Evolutionary conservation across 2,113 vertebrate genomes (phyloP).

Genomic region (Laterallus jamaicensis): DNA sequence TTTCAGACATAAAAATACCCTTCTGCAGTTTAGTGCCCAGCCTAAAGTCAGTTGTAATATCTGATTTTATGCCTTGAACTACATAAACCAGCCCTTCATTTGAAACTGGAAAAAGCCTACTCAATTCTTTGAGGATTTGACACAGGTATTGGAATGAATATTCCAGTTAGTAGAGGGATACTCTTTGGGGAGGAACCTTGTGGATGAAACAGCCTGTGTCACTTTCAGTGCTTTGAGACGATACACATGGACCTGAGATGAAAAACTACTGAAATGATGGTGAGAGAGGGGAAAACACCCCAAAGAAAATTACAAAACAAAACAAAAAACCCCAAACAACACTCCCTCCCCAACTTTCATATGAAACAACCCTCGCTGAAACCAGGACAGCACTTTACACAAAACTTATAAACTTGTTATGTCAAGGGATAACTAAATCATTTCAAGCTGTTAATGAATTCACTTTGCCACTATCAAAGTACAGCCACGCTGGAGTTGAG

Average conservation of each 20-base stretch:
- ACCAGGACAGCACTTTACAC: background rate
- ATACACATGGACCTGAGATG: background rate
- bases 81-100: background rate
- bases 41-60: background rate
- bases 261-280: background rate
- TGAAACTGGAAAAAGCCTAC: background rate
- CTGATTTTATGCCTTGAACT: background rate
- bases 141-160: conserved; percentile 6
- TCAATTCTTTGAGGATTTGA: conserved; percentile 9
- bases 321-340: background rate
- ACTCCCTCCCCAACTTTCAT: background rate
- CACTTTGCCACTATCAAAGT: background rate
- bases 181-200: background rate
- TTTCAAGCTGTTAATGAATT: background rate
- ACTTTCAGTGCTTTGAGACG: background rate
- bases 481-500: background rate
- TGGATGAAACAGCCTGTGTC: background rate
- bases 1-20: background rate
- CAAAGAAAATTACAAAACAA: background rate
- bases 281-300: background rate
- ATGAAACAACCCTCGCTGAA: background rate
- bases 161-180: background rate
- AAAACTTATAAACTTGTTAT: background rate
- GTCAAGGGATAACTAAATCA: background rate
- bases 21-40: background rate